phyloP scores from a whole-genome alignment of 2,888 invertebrate genomes.

The Hyposoter dolosus region DNA sequence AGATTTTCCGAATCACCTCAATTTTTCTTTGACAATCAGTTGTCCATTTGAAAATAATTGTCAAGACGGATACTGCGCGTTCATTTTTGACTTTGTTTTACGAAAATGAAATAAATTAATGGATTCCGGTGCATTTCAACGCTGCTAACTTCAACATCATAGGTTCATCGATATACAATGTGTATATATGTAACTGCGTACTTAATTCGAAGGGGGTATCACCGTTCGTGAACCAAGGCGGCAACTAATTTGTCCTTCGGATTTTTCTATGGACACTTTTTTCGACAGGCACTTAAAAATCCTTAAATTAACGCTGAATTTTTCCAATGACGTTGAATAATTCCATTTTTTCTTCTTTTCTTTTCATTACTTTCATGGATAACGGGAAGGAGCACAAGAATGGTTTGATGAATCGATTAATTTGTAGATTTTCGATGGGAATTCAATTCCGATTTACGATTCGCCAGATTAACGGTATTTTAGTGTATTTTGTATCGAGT shows the following conservation, averaged over 20 bases:
- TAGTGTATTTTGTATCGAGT: constrained; percentile 72
- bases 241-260: constrained; percentile 37
- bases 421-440: constrained; percentile 55
- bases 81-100: no score
- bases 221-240: constrained; percentile 35
- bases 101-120: no score
- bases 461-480: constrained; percentile 27
- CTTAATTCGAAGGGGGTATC: constrained; percentile 44
- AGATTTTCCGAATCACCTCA: no score
- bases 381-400: constrained; percentile 25
- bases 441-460: constrained; percentile 44
- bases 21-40: no score
- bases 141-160: no score
- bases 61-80: no score
- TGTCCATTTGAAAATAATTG: no score
- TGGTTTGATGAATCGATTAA: constrained; percentile 43
- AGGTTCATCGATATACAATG: not conserved
- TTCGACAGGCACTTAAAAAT: constrained; percentile 66
- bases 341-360: constrained; percentile 17
- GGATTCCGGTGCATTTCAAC: no score
- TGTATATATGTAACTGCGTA: constrained; percentile 30
- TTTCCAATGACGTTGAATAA: constrained; percentile 45
- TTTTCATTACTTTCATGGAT: constrained; percentile 15
- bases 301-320: constrained; percentile 50
- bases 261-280: constrained; percentile 32